Evolutionary conservation across 2,113 vertebrate genomes (phyloP).

Genomic region (Cyprinodon brontotheroides): DNA sequence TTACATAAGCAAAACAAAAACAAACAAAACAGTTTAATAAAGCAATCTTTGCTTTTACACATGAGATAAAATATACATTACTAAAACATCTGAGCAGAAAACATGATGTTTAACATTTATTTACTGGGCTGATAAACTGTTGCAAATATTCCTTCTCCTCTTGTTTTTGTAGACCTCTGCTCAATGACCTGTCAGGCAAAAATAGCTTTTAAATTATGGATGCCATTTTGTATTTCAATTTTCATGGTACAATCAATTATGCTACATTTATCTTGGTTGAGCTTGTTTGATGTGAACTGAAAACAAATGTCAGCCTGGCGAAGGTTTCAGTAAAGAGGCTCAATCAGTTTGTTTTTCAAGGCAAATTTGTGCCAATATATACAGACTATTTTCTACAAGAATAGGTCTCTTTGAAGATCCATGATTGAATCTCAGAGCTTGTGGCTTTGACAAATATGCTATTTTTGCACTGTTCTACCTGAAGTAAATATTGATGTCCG

Average conservation of each 20-base stretch:
- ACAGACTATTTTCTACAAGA: slow-evolving; percentile 58
- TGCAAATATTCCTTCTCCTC: slow-evolving; percentile 21
- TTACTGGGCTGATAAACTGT: slow-evolving; percentile 37
- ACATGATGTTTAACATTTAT: slow-evolving; percentile 35
- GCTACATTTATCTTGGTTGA: slow-evolving; percentile 59
- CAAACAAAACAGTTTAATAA: neutral
- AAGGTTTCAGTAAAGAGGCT: slow-evolving; percentile 60
- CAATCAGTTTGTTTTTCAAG: slow-evolving; percentile 60
- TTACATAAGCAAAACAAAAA: slow-evolving; percentile 2
- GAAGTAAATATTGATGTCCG: slow-evolving; percentile 22
- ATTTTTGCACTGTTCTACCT: slow-evolving; percentile 37
- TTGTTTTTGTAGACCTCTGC: slow-evolving; percentile 56
- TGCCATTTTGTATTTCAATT: slow-evolving; percentile 74
- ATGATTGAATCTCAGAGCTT: slow-evolving; percentile 56
- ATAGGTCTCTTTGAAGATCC: slow-evolving; percentile 14
- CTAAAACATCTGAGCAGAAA: slow-evolving; percentile 31
- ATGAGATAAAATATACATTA: slow-evolving; percentile 55
- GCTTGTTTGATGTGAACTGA: slow-evolving; percentile 55
- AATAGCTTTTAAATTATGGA: slow-evolving; percentile 64
- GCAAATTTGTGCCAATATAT: slow-evolving; percentile 36
- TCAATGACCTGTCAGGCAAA: slow-evolving; percentile 44
- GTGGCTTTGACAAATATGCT: slow-evolving; percentile 44
- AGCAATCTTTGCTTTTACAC: slow-evolving; percentile 14
- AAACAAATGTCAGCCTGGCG: slow-evolving; percentile 55
- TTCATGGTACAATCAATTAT: slow-evolving; percentile 68